Evolutionary conservation across 2,113 vertebrate genomes (phyloP).

Genomic region (Chitala chitala): DNA sequence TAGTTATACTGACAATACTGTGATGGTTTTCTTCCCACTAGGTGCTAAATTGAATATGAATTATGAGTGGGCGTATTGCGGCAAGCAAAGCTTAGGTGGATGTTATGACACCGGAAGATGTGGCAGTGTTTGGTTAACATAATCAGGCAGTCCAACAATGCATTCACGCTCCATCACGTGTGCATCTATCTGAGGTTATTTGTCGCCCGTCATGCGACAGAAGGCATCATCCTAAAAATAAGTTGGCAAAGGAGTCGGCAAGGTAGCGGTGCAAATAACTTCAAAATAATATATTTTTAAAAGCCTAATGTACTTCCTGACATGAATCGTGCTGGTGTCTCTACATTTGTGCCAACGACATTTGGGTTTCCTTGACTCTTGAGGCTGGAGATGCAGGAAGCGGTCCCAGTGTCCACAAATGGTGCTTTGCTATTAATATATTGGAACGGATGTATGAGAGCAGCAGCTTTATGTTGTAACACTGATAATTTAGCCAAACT

Average conservation of each 20-base stretch:
- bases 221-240: slow-evolving; percentile 10
- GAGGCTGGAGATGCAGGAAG: too few species aligned
- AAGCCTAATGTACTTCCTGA: too few species aligned
- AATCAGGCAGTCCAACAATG: background rate
- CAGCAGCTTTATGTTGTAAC: too few species aligned
- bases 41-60: background rate
- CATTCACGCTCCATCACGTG: background rate
- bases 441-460: too few species aligned
- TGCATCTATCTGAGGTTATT: background rate
- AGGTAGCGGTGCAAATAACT: background rate
- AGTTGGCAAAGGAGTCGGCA: slow-evolving; percentile 9
- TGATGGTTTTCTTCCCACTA: background rate
- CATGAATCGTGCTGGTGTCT: too few species aligned
- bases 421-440: too few species aligned
- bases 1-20: background rate
- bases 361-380: too few species aligned
- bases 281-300: background rate
- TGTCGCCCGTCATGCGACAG: background rate
- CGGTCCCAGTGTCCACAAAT: too few species aligned
- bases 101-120: background rate
- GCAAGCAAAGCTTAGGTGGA: background rate
- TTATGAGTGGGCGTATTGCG: background rate
- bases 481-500: too few species aligned
- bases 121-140: background rate
- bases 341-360: too few species aligned